Evolutionary conservation across 1,140 invertebrate species (phyloP), one percentile per base, ranked within the genome.

Genomic region (Scaptomyza hsui): DNA sequence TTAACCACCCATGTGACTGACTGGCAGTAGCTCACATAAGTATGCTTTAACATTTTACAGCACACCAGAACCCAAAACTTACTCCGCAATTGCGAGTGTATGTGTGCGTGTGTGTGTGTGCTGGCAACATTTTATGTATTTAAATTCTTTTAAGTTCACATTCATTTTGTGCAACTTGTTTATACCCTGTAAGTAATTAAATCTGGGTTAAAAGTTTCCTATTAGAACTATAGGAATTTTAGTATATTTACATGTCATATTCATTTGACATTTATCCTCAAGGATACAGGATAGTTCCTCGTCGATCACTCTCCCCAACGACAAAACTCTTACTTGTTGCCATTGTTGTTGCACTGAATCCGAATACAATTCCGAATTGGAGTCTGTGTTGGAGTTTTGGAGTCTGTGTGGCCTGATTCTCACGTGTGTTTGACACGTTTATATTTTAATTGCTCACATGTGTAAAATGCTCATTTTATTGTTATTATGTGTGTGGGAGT

Each of bases 121-220:
- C 15, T 37, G 19, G 13, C 41, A 69, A 47, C 78, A 75, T 75
- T 67, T 74, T 53, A 9, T 29, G 44, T 76, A 77, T 73, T 73
- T 73, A 72, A 80, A 75, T 80, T 80, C 53, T 64, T 75, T 75
- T 68, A 75, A 61, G 57, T 74, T 75, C 57, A 51, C 78, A 82
- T 78, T 82, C 71, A 82, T 78, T 81, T 37, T 74, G 42, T 64
- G 65, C 49, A 74, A 73, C 62, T 81, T 81, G 51, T 64, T 79
- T 41, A 29, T 16, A 37, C 32, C 32, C 32, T 37, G 32, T n/a
- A 37, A 29, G 4, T 29, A 3, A 29, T 29, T 24, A 24, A 24
- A 24, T 4, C n/a, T 24, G 24, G 24, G 24, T 24, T 24, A 24
- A 24, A 6, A 24, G 24, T 24, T 3, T 24, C 4, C 6, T 24